These are phyloP conservation scores for Batillaria attramentaria DNA, from an alignment of 1,140 invertebrate species.

Conservation along the genomic window DNA sequence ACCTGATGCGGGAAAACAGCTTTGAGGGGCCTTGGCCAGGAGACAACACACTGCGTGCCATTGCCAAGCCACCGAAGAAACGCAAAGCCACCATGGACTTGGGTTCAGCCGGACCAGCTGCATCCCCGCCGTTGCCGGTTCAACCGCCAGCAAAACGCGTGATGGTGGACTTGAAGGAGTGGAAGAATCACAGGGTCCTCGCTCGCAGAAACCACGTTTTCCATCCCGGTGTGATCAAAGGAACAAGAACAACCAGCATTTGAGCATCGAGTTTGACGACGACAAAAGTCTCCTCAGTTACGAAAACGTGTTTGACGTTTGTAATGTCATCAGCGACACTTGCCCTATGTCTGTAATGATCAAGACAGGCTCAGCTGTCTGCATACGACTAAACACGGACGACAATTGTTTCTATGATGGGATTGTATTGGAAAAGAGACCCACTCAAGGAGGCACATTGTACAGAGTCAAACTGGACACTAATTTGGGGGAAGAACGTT, in stretches of 20 bases:
- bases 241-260: conserved; percentile 77
- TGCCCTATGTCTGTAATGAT: conserved; percentile 87
- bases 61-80: conserved; percentile 70
- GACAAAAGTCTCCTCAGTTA: conserved; percentile 77
- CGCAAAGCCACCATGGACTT: conserved; percentile 64
- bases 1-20: conserved; percentile 20
- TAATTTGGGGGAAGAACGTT: conserved; percentile 46
- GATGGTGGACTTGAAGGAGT: conserved; percentile 87
- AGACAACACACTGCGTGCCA: conserved; percentile 36
- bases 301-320: conserved; percentile 78
- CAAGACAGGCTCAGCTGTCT: conserved; percentile 77
- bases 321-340: conserved; percentile 92
- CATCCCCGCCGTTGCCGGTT: conserved; percentile 24
- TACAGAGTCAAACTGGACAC: conserved; percentile 82
- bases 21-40: conserved; percentile 23
- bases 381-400: conserved; percentile 75
- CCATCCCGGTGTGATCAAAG: conserved; percentile 83
- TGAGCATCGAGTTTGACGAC: conserved; percentile 83
- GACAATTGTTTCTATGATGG: conserved; percentile 87
- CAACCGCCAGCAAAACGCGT: conserved; percentile 51
- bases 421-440: conserved; percentile 80
- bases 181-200: conserved; percentile 90
- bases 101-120: conserved; percentile 33
- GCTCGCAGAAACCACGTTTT: conserved; percentile 87
- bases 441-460: conserved; percentile 76